Conservation (phyloP, 2,888 invertebrate species). For the Himalopsyche kuldschensis region DNA sequence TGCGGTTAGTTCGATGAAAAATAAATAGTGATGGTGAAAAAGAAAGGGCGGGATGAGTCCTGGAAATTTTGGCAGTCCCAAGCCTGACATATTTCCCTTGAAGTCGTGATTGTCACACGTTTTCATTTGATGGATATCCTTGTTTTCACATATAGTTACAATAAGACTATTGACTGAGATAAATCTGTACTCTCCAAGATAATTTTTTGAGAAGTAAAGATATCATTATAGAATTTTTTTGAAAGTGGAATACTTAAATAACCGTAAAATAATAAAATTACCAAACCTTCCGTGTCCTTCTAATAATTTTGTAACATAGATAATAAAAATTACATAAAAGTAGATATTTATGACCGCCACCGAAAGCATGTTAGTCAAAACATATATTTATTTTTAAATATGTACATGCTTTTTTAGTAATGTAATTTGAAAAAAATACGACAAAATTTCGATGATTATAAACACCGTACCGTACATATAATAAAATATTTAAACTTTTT, state of each 20-base stretch:
- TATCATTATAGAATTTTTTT: too few species aligned
- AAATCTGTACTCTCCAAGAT: too few species aligned
- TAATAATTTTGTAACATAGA: background rate
- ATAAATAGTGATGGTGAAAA: slow-evolving; percentile 6
- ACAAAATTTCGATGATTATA: background rate
- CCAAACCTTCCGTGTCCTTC: background rate
- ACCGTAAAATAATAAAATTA: background rate
- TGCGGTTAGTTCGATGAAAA: slow-evolving; percentile 5
- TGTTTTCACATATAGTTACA: too few species aligned
- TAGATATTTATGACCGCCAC: background rate
- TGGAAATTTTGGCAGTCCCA: background rate
- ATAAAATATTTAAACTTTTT: background rate
- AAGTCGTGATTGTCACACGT: background rate
- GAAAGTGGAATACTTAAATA: background rate
- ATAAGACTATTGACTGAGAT: too few species aligned
- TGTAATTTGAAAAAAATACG: background rate
- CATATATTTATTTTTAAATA: background rate
- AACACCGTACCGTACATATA: background rate
- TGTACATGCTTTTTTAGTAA: background rate
- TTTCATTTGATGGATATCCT: too few species aligned
- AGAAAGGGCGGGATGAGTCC: background rate
- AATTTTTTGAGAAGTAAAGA: too few species aligned
- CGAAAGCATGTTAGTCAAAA: background rate
- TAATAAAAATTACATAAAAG: background rate
- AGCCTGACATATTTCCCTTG: background rate